Conservation (phyloP, 2,113 vertebrate genomes). For the Paracanthobrama guichenoti region DNA sequence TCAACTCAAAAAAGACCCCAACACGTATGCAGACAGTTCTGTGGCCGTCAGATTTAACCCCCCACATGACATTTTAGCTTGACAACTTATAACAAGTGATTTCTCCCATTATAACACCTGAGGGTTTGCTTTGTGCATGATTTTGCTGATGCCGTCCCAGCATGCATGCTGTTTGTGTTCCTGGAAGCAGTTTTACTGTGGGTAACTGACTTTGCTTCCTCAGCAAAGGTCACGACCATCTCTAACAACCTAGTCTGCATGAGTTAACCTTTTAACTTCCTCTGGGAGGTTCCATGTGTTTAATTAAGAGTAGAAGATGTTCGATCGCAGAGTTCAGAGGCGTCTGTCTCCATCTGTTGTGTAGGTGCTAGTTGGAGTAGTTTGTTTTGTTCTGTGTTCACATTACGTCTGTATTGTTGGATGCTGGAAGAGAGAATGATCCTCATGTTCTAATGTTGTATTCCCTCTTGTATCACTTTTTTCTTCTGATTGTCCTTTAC, state of each 20-base stretch:
- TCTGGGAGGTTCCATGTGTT: slow-evolving; percentile 22
- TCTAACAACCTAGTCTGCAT: slow-evolving; percentile 47
- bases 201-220: not conserved
- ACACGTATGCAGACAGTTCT: not conserved
- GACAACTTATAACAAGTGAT: not conserved
- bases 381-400: slow-evolving; percentile 31
- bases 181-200: slow-evolving; percentile 24
- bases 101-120: slow-evolving; percentile 20
- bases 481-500: not conserved
- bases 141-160: slow-evolving; percentile 38
- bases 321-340: slow-evolving; percentile 22
- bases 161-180: slow-evolving; percentile 39
- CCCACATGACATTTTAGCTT: not conserved
- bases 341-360: slow-evolving; percentile 27
- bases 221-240: not conserved
- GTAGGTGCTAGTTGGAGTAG: slow-evolving; percentile 41
- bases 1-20: not conserved
- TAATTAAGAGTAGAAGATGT: slow-evolving; percentile 25
- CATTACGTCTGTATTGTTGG: slow-evolving; percentile 2
- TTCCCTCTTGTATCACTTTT: slow-evolving; percentile 42
- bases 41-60: not conserved
- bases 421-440: not conserved
- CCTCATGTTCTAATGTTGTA: slow-evolving; percentile 50
- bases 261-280: slow-evolving; percentile 42
- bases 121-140: slow-evolving; percentile 34